Evolutionary conservation across 2,797 vertebrate species (phyloP).

Genomic region (Florisuga fusca): DNA sequence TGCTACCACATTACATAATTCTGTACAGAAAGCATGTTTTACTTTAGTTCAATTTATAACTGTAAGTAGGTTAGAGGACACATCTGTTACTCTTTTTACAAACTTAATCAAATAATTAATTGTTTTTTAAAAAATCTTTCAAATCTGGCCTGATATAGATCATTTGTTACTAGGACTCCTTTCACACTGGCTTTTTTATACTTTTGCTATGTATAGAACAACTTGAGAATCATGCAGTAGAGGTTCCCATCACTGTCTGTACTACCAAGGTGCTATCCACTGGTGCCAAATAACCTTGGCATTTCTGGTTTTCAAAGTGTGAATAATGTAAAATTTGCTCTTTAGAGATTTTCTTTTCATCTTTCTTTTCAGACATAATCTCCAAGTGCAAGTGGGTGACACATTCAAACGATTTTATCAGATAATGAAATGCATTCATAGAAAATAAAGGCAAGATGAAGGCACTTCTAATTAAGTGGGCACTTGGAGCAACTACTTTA

Average conservation of each 20-base stretch:
- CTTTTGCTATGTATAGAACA: not conserved
- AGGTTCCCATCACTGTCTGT: not conserved
- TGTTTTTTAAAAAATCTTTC: not conserved
- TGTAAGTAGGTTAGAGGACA: not conserved
- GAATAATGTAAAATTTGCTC: not conserved
- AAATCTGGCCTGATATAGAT: not conserved
- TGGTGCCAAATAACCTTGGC: not conserved
- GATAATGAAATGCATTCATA: not conserved
- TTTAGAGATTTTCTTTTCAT: slow-evolving; percentile 1
- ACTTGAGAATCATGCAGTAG: not conserved
- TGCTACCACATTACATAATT: not conserved
- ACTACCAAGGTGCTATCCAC: not conserved
- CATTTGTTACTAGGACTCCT: not conserved
- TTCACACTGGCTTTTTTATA: not conserved
- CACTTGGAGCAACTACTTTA: not conserved
- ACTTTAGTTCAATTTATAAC: not conserved
- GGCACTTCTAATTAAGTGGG: not conserved
- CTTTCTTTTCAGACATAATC: not conserved
- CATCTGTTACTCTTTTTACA: not conserved
- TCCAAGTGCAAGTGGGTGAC: not conserved
- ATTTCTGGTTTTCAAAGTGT: slow-evolving; percentile 16
- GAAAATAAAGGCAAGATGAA: not conserved
- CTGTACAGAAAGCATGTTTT: not conserved
- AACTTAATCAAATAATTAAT: not conserved
- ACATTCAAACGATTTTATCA: not conserved